A percentile compares a stretch with the other conserved stretches of the same genome.
Conservation (phyloP, 2,888 invertebrate genomes). For the Lithophane socia region DNA sequence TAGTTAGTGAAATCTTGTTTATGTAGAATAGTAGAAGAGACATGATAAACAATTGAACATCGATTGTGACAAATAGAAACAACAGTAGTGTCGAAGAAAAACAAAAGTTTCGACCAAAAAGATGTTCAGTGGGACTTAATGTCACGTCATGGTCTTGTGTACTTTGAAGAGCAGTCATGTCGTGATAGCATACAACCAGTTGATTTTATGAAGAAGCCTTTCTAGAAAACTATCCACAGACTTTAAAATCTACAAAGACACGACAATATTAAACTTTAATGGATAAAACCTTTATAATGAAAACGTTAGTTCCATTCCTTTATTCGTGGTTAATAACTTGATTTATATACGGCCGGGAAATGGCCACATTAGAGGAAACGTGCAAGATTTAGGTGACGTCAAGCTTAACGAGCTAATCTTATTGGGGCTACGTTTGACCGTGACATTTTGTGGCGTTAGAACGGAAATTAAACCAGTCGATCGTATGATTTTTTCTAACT, state of each 20-base stretch:
- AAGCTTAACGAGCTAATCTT: slow-evolving; percentile 45
- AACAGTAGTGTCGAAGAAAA: not conserved
- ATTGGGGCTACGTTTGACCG: slow-evolving; percentile 42
- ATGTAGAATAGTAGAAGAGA: not conserved
- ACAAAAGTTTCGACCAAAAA: not conserved
- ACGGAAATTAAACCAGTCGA: slow-evolving; percentile 26
- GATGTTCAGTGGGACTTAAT: not conserved
- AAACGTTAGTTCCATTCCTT: slow-evolving; percentile 3
- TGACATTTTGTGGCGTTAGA: slow-evolving; percentile 37
- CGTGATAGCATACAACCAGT: not conserved
- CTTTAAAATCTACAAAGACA: not conserved
- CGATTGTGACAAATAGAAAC: not conserved
- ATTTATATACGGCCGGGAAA: not conserved
- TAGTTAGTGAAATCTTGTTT: not conserved
- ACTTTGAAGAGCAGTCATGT: not conserved
- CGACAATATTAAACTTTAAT: not conserved
- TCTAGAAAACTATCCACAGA: not conserved
- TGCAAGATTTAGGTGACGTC: slow-evolving; percentile 35
- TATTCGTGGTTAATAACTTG: slow-evolving; percentile 1
- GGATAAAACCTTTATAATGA: slow-evolving; percentile 12
- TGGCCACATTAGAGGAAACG: slow-evolving; percentile 12
- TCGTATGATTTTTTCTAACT: not conserved
- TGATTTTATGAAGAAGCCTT: not conserved
- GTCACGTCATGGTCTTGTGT: not conserved
- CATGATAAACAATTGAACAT: not conserved